Percentiles rank a stretch among this genome's conserved stretches.
These are phyloP conservation scores for Typhlichthys subterraneus DNA, from an alignment of 2,797 vertebrate species.

Conservation along the genomic window DNA sequence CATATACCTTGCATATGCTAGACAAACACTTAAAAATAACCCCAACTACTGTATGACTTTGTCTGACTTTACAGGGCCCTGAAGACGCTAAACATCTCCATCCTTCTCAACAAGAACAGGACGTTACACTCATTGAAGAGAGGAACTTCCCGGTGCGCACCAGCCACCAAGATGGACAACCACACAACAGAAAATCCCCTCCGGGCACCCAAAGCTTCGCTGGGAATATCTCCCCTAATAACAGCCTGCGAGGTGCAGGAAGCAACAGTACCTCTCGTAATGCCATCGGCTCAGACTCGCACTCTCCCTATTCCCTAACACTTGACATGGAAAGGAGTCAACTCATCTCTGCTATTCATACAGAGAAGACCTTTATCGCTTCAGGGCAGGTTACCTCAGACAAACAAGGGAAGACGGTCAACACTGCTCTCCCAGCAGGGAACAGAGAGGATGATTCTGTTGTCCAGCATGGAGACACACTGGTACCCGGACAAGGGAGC, in stretches of 20 bases:
- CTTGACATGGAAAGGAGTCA: constrained; percentile 6
- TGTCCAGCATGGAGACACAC: constrained; percentile 1
- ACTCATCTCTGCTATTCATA: constrained; percentile 22
- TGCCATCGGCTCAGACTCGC: constrained; percentile 26
- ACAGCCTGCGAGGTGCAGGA: constrained; percentile 18
- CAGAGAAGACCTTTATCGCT: constrained; percentile 41
- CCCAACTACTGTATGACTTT: neutral
- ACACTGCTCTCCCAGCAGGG: neutral
- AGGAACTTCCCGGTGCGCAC: constrained; percentile 8
- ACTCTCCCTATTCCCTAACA: constrained; percentile 11
- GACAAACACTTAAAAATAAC: too few species aligned
- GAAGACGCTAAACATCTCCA: constrained; percentile 1
- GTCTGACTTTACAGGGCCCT: constrained; percentile 20
- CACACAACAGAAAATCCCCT: constrained; percentile 31
- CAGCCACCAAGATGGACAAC: fast-evolving
- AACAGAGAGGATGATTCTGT: neutral
- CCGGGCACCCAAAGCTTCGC: constrained; percentile 4
- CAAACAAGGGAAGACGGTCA: constrained; percentile 4
- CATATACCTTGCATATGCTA: neutral
- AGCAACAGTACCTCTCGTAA: neutral
- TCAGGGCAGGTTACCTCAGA: neutral
- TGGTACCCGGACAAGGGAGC: constrained; percentile 33
- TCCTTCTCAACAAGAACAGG: neutral
- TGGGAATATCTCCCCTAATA: constrained; percentile 49
- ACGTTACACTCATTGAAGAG: constrained; percentile 42